Percentiles rank a stretch among this genome's conserved stretches.
Conservation (phyloP, 2,888 invertebrate genomes). For the Exocentrus adspersus region DNA sequence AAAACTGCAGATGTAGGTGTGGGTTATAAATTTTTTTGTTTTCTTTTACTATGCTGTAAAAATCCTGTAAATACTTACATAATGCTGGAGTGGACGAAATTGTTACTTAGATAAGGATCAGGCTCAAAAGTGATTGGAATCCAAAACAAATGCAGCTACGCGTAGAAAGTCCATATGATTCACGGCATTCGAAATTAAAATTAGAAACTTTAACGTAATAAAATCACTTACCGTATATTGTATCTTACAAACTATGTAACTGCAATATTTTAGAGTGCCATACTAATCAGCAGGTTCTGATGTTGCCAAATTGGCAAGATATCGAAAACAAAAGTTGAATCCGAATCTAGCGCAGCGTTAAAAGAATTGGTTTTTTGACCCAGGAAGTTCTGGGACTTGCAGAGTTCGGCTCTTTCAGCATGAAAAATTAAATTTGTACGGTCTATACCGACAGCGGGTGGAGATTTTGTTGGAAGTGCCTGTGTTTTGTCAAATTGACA, state of each 20-base stretch:
- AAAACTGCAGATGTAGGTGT: too few species aligned
- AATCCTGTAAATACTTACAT: too few species aligned
- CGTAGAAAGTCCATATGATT: neutral
- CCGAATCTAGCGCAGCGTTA: conserved; percentile 41
- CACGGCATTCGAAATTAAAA: neutral
- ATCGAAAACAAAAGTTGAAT: conserved; percentile 41
- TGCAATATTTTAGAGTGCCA: neutral
- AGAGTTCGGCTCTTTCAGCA: conserved; percentile 14
- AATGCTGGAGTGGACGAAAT: too few species aligned
- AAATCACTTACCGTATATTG: neutral
- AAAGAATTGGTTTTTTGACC: conserved; percentile 49
- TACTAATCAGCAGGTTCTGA: conserved; percentile 13
- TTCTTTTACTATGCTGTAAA: too few species aligned
- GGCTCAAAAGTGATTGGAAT: too few species aligned
- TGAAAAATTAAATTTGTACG: conserved; percentile 20
- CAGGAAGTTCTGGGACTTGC: conserved; percentile 38
- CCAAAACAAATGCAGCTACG: neutral
- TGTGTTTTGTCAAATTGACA: too few species aligned
- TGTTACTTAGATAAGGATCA: too few species aligned
- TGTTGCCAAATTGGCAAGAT: conserved; percentile 41
- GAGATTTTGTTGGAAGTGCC: too few species aligned
- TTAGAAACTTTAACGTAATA: neutral
- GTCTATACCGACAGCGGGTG: conserved; percentile 5
- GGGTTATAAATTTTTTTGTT: too few species aligned
- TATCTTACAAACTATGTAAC: neutral